A percentile compares a stretch with the other conserved stretches of the same genome.
Evolutionary conservation across 2,113 vertebrate genomes (phyloP).

Genomic region (Tauraco erythrolophus): DNA sequence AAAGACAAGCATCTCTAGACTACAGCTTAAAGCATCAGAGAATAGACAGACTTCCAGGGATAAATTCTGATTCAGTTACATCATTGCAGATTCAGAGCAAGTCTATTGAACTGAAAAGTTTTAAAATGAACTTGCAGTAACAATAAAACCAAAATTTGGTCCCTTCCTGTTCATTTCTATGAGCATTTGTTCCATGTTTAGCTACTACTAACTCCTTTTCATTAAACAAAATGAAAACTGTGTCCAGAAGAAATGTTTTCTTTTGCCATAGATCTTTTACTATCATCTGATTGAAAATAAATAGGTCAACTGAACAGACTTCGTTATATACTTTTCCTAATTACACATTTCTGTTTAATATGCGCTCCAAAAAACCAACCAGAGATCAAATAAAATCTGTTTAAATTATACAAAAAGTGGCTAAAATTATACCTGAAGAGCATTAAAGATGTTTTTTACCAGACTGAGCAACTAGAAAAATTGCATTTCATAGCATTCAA

Average conservation of each 20-base stretch:
- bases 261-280: neutral
- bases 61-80: constrained; percentile 6
- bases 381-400: neutral
- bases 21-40: constrained; percentile 24
- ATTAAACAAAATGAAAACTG: neutral
- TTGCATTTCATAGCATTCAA: constrained; percentile 29
- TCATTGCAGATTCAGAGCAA: neutral
- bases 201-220: neutral
- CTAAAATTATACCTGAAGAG: constrained; percentile 50
- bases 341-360: neutral
- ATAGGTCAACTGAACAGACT: neutral
- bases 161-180: neutral
- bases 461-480: constrained; percentile 61
- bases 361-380: constrained; percentile 20
- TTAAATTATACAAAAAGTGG: constrained; percentile 25
- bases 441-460: constrained; percentile 53
- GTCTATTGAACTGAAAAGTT: neutral
- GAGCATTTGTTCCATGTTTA: neutral
- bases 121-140: neutral
- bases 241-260: neutral
- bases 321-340: neutral
- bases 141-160: neutral
- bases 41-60: neutral
- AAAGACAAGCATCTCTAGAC: constrained; percentile 29
- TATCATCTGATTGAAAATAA: neutral